These are phyloP conservation scores for Arrhamphus sclerolepis DNA, from an alignment of 2,797 vertebrate species.

Conservation along the genomic window DNA sequence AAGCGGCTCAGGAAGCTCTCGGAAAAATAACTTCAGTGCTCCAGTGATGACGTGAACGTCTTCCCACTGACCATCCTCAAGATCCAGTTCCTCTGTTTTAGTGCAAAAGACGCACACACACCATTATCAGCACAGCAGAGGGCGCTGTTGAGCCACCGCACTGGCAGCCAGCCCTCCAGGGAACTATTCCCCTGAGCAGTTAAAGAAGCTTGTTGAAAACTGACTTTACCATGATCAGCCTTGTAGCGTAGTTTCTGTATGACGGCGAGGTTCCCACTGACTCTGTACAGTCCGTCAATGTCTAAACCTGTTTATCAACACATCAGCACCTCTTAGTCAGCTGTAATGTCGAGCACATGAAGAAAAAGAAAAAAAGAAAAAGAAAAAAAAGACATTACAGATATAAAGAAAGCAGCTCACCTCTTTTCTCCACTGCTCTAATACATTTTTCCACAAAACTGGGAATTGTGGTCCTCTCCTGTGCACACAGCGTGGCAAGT, in stretches of 20 bases:
- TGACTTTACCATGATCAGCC: conserved; percentile 88
- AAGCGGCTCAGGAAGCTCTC: conserved; percentile 92
- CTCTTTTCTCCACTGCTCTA: conserved; percentile 87
- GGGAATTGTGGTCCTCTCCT: conserved; percentile 85
- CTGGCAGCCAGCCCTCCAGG: too few species aligned
- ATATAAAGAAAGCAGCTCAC: conserved; percentile 57
- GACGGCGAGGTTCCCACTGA: conserved; percentile 93
- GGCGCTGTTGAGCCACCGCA: conserved; percentile 19
- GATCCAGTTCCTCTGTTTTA: conserved; percentile 88
- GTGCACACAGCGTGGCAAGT: conserved; percentile 83
- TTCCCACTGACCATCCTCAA: conserved; percentile 93
- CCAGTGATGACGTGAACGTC: conserved; percentile 95
- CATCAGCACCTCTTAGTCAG: neutral
- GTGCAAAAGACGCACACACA: conserved; percentile 15
- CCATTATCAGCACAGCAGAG: conserved; percentile 44
- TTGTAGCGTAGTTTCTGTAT: conserved; percentile 95
- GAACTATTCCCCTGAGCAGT: too few species aligned
- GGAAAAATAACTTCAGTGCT: conserved; percentile 93
- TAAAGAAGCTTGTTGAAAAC: neutral
- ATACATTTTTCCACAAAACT: conserved; percentile 90
- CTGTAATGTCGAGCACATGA: neutral
- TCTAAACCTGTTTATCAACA: conserved; percentile 83
- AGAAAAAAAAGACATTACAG: too few species aligned
- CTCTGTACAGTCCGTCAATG: conserved; percentile 93
- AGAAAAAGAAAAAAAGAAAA: fast-evolving